Conservation (phyloP, 2,888 invertebrate species). For the Nematopogon swammerdamellus region DNA sequence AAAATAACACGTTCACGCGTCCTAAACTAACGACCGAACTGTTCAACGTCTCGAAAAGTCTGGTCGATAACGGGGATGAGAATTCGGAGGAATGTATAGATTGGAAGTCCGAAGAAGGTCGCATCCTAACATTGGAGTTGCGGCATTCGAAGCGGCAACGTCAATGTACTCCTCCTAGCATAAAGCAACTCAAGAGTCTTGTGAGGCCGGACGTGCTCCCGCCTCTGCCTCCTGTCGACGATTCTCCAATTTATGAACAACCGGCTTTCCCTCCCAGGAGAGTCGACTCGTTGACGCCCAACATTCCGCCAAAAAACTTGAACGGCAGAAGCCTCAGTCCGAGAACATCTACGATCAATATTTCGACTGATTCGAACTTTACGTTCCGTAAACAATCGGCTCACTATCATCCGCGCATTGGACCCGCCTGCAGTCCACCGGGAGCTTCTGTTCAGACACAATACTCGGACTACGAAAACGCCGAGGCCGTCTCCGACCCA, state of each 20-base stretch:
- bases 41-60: constrained; percentile 28
- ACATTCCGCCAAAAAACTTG: constrained; percentile 62
- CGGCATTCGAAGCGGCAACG: constrained; percentile 73
- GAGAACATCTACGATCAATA: constrained; percentile 30
- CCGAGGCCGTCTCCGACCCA: constrained; percentile 15
- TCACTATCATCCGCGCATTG: constrained; percentile 17
- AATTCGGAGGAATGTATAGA: constrained; percentile 29
- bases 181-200: constrained; percentile 40
- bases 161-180: constrained; percentile 50
- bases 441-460: constrained; percentile 50
- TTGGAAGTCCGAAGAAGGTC: constrained; percentile 55
- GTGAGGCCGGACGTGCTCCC: constrained; percentile 69
- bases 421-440: constrained; percentile 33
- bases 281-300: constrained; percentile 31
- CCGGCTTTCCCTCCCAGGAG: constrained; percentile 55
- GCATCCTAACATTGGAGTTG: constrained; percentile 66
- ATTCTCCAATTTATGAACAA: constrained; percentile 55
- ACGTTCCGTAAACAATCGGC: constrained; percentile 21
- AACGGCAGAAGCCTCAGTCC: constrained; percentile 62
- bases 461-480: constrained; percentile 50
- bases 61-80: constrained; percentile 26
- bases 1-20: constrained; percentile 42
- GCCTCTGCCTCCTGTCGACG: constrained; percentile 55
- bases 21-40: constrained; percentile 28
- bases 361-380: constrained; percentile 19